A percentile compares a stretch with the other conserved stretches of the same genome.
phyloP scores from a whole-genome alignment of 2,797 vertebrate species.

The Odontamblyopus lacepedii region DNA sequence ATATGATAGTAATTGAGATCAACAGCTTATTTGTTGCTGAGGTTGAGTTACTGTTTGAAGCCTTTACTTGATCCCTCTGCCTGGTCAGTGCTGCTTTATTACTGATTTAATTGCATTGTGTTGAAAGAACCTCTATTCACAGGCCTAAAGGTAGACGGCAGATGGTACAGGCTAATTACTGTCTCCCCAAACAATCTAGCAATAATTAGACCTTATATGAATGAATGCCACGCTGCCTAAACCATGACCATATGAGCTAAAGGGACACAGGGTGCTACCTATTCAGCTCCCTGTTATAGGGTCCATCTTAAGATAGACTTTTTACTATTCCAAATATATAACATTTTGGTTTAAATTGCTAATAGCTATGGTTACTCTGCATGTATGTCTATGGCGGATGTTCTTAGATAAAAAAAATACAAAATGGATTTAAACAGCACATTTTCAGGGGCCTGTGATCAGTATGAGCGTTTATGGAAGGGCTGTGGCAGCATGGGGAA shows the following conservation, averaged over 20 bases:
- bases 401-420: no score
- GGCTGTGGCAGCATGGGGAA: no score
- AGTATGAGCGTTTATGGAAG: no score
- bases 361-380: no score
- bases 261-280: background rate
- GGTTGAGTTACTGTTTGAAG: background rate
- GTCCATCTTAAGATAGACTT: no score
- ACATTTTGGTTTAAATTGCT: no score
- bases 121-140: slow-evolving; percentile 24
- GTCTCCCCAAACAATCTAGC: slow-evolving; percentile 28
- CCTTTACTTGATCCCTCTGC: background rate
- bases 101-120: background rate
- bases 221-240: slow-evolving; percentile 29
- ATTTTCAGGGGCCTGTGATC: no score
- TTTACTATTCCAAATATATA: no score
- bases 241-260: slow-evolving; percentile 10
- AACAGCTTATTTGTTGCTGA: background rate
- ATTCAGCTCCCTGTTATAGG: background rate
- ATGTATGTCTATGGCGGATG: no score
- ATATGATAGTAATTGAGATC: background rate
- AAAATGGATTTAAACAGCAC: no score
- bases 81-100: background rate
- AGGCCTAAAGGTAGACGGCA: slow-evolving; percentile 44
- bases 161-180: slow-evolving; percentile 53
- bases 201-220: slow-evolving; percentile 42